phyloP scores from a whole-genome alignment of 2,797 vertebrate species.

The Gallinago nigripennis region DNA sequence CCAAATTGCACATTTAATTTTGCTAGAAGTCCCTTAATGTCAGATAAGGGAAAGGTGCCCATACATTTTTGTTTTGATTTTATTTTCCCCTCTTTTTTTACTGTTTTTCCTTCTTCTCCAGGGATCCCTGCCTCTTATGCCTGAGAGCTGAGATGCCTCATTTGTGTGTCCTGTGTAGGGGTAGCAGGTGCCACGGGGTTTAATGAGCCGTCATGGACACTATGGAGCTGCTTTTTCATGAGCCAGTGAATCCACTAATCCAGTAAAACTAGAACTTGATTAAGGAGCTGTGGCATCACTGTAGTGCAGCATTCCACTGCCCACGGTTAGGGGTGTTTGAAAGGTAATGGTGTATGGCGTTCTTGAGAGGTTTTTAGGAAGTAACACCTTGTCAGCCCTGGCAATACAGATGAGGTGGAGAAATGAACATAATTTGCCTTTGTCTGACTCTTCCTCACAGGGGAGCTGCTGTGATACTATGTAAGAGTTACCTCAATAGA shows the following conservation, averaged over 20 bases:
- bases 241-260: background rate
- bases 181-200: slow-evolving; percentile 9
- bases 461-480: background rate
- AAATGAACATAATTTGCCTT: background rate
- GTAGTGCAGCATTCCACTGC: background rate
- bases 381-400: background rate
- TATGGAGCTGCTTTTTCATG: background rate
- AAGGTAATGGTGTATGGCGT: background rate
- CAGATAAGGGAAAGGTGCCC: background rate
- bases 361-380: background rate
- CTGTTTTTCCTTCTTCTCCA: background rate
- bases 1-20: background rate
- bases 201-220: slow-evolving; percentile 33
- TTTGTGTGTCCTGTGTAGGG: background rate
- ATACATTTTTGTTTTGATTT: background rate
- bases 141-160: background rate
- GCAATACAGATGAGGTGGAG: background rate
- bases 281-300: background rate
- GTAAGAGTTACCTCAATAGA: background rate
- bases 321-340: background rate
- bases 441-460: background rate
- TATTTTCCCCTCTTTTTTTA: too few relatives aligned
- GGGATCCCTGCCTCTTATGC: background rate
- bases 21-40: background rate
- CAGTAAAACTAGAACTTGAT: slow-evolving; percentile 29